A percentile compares a stretch with the other conserved stretches of the same genome.
Evolutionary conservation across 2,888 invertebrate species (phyloP).

Genomic region (Schizaphis graminum): DNA sequence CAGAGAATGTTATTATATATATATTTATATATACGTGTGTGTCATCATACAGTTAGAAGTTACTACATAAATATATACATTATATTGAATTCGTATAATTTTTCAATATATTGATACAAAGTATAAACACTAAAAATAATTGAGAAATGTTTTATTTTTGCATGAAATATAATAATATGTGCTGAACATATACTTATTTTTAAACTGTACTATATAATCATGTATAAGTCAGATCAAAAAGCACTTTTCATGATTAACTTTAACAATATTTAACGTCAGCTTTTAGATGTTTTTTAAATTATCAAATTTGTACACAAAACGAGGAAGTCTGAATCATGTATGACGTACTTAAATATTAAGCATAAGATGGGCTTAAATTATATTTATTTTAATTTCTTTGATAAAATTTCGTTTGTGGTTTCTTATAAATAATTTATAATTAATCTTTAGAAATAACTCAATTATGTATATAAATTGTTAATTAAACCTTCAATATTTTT

Average conservation of each 20-base stretch:
- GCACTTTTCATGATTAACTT: constrained; percentile 28
- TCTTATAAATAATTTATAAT: neutral
- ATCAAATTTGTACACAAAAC: neutral
- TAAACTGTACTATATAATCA: neutral
- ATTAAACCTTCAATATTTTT: neutral
- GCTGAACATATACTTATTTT: neutral
- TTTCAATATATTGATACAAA: neutral
- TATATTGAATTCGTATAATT: neutral
- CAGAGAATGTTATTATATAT: neutral
- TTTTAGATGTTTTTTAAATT: neutral
- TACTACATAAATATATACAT: neutral
- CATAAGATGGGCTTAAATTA: neutral
- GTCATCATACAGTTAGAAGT: neutral
- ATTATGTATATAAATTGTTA: neutral
- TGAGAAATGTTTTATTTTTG: constrained; percentile 33
- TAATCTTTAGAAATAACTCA: neutral
- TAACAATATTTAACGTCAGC: neutral
- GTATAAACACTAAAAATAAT: constrained; percentile 19
- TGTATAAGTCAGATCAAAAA: neutral
- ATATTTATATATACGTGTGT: neutral
- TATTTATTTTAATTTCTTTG: neutral
- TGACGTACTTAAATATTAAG: neutral
- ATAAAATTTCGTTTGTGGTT: neutral
- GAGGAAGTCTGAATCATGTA: neutral
- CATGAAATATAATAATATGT: neutral